Base-by-base conservation (phyloP, 2,113 vertebrate species). In the Zosterops lateralis region DNA sequence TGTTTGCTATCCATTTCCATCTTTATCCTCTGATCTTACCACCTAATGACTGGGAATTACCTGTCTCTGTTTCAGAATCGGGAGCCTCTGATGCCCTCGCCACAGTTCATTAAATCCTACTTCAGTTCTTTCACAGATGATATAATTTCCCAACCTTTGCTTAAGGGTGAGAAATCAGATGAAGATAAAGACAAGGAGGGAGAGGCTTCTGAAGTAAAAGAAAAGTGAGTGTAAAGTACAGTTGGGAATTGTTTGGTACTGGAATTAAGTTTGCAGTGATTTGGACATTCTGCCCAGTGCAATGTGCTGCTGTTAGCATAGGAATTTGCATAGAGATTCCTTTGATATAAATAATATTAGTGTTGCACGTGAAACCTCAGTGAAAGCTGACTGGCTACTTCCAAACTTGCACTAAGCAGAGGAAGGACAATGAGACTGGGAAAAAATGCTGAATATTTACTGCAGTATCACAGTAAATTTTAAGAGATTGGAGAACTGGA, bases 151-250 rank as follows among this genome's bases (percentile, higher is more conserved):
- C 99, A 99, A 83, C 98, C 99, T 10, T 98, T 99, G 96, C 99
- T 99, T 93, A 99, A 99, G 96, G 99, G 99, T 28, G 99, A 99
- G 97, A 99, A 99, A 94, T 99, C 99, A 84, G 99, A 99, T 81
- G 99, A 99, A 96, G 99, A 99, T 97, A 99, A 99, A 94, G 99
- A 99, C 97, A 99, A 99, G 56, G 99, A 99, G 95, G 99, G 99
- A 60, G 99, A 99, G 78, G 98, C 98, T 17, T 98, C 98, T 5
- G 98, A 99, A 97, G 98, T 99, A 53, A 98, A 98, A 44, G 99
- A 98, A 93, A 99, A 99, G 99, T 98, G 93, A 97, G 98, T 97
- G 51, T 90, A 56, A 44, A 28, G 50, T 72, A 56, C 48, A 65
- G 38, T 26, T 84, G 79, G 48, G 65, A 53, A 64, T 88, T 71